Percentiles rank a stretch among this genome's conserved stretches.
Evolutionary conservation across 2,888 invertebrate species (phyloP).

Genomic region (Pristionchus maxplancki): DNA sequence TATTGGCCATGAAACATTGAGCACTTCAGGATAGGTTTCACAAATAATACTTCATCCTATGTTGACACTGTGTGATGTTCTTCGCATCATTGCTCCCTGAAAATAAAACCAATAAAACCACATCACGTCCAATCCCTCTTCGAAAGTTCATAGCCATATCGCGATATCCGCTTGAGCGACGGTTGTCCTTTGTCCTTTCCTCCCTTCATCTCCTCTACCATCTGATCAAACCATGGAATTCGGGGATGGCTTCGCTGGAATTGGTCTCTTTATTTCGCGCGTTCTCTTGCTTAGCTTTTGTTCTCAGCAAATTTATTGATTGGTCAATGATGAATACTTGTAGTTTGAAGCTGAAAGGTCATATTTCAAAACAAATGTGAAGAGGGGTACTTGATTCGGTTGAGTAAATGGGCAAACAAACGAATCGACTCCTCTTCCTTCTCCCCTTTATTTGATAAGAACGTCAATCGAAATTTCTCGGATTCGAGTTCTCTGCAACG

Average conservation of each 20-base stretch:
- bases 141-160: neutral
- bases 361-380: neutral
- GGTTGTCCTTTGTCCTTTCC: neutral
- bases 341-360: neutral
- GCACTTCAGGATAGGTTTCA: too few species aligned
- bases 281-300: neutral
- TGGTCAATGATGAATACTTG: neutral
- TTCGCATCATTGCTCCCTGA: neutral
- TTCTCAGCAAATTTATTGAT: neutral
- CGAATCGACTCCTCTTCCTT: neutral
- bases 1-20: too few species aligned
- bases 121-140: too few species aligned
- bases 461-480: neutral
- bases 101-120: too few species aligned
- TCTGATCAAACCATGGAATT: neutral
- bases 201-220: conserved; percentile 11
- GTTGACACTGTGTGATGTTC: too few species aligned
- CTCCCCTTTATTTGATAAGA: neutral
- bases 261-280: neutral
- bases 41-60: neutral
- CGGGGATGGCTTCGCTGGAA: neutral
- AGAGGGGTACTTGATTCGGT: neutral
- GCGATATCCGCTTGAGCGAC: neutral
- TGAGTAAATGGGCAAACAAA: conserved; percentile 39
- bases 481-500: too few species aligned